Evolutionary conservation across 2,888 invertebrate genomes (phyloP).

Genomic region (Antheraea yamamai): DNA sequence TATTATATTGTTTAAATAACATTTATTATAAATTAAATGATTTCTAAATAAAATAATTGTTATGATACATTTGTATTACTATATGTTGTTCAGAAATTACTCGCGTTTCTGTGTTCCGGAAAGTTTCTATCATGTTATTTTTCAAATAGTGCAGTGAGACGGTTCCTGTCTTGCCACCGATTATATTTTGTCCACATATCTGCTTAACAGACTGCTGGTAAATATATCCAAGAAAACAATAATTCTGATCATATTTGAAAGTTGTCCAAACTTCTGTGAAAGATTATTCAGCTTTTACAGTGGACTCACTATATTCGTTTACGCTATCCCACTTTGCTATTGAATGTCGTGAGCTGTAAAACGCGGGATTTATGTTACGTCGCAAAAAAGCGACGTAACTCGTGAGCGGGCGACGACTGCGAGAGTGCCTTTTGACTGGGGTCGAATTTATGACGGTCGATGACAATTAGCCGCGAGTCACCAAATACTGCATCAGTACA

Average conservation of each 20-base stretch:
- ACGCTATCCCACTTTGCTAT: slow-evolving; percentile 1
- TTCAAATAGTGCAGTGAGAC: no score
- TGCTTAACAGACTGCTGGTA: neutral
- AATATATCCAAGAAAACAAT: neutral
- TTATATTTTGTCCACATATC: neutral
- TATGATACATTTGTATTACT: no score
- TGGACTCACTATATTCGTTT: neutral
- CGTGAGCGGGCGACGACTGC: slow-evolving; percentile 2
- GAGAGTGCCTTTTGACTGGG: slow-evolving; percentile 2
- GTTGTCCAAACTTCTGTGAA: neutral
- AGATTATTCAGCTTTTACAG: neutral
- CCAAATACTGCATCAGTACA: neutral
- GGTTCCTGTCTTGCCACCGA: neutral
- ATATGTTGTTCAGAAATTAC: no score
- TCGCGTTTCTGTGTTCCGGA: no score
- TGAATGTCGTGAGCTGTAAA: neutral
- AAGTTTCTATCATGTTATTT: no score
- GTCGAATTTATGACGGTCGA: slow-evolving; percentile 9
- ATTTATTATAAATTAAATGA: no score
- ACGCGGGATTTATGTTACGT: neutral
- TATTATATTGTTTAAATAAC: no score
- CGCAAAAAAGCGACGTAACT: slow-evolving; percentile 4
- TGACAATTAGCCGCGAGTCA: neutral
- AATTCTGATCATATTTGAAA: neutral
- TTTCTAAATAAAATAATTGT: no score